Percentiles rank a stretch among this genome's conserved stretches.
phyloP scores from a whole-genome alignment of 2,888 invertebrate species.

The Protodeltote pygarga region DNA sequence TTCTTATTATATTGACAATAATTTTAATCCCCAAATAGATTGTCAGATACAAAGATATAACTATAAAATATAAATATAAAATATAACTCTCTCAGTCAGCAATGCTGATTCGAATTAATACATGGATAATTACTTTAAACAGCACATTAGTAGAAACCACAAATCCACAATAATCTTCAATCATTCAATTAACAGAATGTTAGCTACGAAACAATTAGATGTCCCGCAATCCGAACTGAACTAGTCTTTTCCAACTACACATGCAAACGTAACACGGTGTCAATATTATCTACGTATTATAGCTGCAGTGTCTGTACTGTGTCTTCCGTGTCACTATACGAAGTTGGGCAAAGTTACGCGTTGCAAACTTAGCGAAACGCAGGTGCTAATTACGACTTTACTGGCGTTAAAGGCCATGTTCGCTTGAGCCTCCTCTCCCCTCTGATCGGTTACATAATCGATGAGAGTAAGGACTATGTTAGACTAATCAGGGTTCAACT shows the following conservation, averaged over 20 bases:
- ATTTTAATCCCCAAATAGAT: too few relatives aligned
- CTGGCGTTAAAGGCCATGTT: conserved; percentile 48
- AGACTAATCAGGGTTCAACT: conserved; percentile 14
- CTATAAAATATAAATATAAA: too few relatives aligned
- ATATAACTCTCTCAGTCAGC: too few relatives aligned
- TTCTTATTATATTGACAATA: too few relatives aligned
- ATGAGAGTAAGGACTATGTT: conserved; percentile 2
- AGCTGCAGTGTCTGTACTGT: conserved; percentile 27
- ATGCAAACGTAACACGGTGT: conserved; percentile 28
- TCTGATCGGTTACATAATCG: not conserved
- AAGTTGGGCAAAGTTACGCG: conserved; percentile 57
- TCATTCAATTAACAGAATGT: conserved; percentile 50
- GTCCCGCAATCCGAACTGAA: conserved; percentile 25
- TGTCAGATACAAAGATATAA: too few relatives aligned
- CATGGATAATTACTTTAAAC: conserved; percentile 11
- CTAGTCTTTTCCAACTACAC: conserved; percentile 33
- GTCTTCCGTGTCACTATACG: conserved; percentile 13
- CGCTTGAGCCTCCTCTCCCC: conserved; percentile 46
- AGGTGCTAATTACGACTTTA: conserved; percentile 77
- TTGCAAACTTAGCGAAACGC: conserved; percentile 68
- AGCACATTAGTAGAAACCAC: conserved; percentile 13
- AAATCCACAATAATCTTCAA: conserved; percentile 41
- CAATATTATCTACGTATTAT: conserved; percentile 5
- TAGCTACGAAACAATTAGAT: conserved; percentile 41
- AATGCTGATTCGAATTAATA: conserved; percentile 1